Evolutionary conservation across 2,888 invertebrate species (phyloP), one percentile per base, ranked within the genome.

Genomic region (Dryobotodes eremita): DNA sequence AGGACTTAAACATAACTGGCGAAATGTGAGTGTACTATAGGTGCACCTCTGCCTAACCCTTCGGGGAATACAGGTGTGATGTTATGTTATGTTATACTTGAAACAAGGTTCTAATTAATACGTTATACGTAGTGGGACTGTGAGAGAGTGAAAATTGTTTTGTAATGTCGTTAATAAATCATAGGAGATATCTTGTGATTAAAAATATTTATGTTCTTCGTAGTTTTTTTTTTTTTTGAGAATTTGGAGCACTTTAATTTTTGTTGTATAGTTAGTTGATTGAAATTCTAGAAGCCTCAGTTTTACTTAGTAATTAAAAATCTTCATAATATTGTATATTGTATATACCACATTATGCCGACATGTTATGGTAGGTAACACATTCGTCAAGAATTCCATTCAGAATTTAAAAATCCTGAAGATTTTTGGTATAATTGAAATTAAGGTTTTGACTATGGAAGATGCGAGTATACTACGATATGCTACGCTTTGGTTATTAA

Each of bases 101-200:
- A n/a, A n/a, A n/a, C n/a, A n/a, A n/a, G n/a, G n/a, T n/a, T n/a
- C n/a, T n/a, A n/a, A n/a, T n/a, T n/a, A n/a, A n/a, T n/a, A n/a
- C n/a, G n/a, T n/a, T n/a, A n/a, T n/a, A n/a, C n/a, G n/a, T n/a
- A n/a, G n/a, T n/a, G n/a, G n/a, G n/a, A n/a, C n/a, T n/a, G n/a
- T n/a, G n/a, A n/a, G n/a, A n/a, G n/a, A n/a, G n/a, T n/a, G n/a
- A n/a, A n/a, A n/a, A n/a, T n/a, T n/a, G n/a, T n/a, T n/a, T n/a
- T n/a, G n/a, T n/a, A n/a, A n/a, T n/a, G n/a, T n/a, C n/a, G n/a
- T n/a, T n/a, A n/a, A n/a, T n/a, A n/a, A n/a, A n/a, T n/a, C n/a
- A n/a, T n/a, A n/a, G n/a, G n/a, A n/a, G 15, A 26, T 46, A 59
- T 50, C 17, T 70, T 61, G 26, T 50, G 17, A 69, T 70, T 70